Evolutionary conservation across 2,113 vertebrate species (phyloP), one percentile per base, ranked within the genome.

Genomic region (Chionis minor): DNA sequence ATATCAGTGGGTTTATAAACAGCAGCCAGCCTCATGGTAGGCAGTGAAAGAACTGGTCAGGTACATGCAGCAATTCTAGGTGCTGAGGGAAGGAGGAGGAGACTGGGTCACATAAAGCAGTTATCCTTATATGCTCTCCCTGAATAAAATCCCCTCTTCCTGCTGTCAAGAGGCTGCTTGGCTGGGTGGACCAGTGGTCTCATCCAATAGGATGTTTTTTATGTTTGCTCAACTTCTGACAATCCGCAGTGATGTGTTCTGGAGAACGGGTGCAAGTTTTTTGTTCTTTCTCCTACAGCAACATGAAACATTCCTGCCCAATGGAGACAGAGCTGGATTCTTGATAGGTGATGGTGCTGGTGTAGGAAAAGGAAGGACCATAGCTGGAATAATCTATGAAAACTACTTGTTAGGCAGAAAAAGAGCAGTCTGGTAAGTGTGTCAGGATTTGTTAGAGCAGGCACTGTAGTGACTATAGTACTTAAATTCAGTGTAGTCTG

Each of bases 301-400:
- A 99, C 99, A 99, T 84, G 99, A 99, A 98, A 99, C 99, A 94
- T 99, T 99, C 98, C 99, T 99, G 77, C 99, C 99, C 23, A 99
- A 98, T 77, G 98, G 99, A 75, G 99, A 99, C 88, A 97, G 99
- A 97, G 99, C 99, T 65, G 99, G 99, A 77, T 99, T 99, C 97
- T 97, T 99, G 97, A 99, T 99, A 75, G 99, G 99, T 9, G 99
- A 99, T 66, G 99, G 99, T 83, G 99, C 99, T 55, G 99, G 99
- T 82, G 99, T 99, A 75, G 99, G 99, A 59, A 99, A 99, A 98
- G 99, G 99, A 93, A 98, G 99, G 83, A 99, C 99, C 26, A 99
- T 99, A 90, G 99, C 99, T 87, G 99, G 99, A 75, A 98, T 99
- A 86, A 99, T 99, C 93, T 99, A 99, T 98, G 99, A 99, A 95